These are phyloP conservation scores for Chaenogobius annularis DNA, from an alignment of 2,113 vertebrate genomes.

Conservation along the genomic window DNA sequence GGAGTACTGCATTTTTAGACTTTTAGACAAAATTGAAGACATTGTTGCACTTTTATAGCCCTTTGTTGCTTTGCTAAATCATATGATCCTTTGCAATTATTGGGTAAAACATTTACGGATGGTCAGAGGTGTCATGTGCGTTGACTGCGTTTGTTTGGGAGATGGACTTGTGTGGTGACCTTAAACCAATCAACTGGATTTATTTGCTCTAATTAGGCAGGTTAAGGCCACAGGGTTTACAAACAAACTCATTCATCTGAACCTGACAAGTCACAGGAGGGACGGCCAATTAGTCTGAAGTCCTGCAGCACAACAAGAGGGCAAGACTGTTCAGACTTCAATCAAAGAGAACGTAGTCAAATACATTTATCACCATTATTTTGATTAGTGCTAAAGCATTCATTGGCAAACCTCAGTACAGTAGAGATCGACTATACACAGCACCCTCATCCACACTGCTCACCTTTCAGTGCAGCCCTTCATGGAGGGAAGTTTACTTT, in stretches of 20 bases:
- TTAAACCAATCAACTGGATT: slow-evolving; percentile 47
- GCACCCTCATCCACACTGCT: slow-evolving; percentile 19
- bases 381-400: background rate
- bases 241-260: slow-evolving; percentile 66
- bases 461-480: slow-evolving; percentile 46
- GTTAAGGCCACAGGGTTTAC: slow-evolving; percentile 48
- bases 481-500: slow-evolving; percentile 57
- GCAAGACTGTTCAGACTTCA: slow-evolving; percentile 7
- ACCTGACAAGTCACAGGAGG: slow-evolving; percentile 38
- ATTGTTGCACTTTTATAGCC: background rate
- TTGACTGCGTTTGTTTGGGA: background rate
- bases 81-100: background rate
- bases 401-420: background rate
- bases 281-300: slow-evolving; percentile 49
- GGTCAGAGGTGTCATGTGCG: too few species aligned
- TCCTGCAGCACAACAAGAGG: slow-evolving; percentile 28
- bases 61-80: background rate
- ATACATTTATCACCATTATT: background rate
- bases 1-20: too few species aligned
- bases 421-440: background rate
- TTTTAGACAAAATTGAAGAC: background rate
- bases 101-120: background rate
- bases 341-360: slow-evolving; percentile 10
- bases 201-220: slow-evolving; percentile 74
- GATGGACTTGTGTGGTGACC: slow-evolving; percentile 38